Percentiles rank a stretch among this genome's conserved stretches.
These are phyloP conservation scores for Lindbergichthys nudifrons DNA, from an alignment of 2,797 vertebrate genomes.

Conservation along the genomic window DNA sequence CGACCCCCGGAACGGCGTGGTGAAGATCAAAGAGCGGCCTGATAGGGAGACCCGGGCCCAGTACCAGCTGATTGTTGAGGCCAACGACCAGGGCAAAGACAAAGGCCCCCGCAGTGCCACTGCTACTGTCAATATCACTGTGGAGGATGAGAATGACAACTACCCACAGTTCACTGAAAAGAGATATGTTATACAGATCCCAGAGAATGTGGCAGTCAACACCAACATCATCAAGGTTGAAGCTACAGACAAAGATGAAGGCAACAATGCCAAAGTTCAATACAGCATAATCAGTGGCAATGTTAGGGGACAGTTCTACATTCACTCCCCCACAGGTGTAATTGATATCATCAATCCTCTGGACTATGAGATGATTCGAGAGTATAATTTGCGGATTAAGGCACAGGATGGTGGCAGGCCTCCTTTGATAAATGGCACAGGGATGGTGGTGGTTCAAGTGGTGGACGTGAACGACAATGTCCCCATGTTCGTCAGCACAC, in stretches of 20 bases:
- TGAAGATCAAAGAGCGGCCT: constrained; percentile 88
- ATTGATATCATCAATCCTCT: constrained; percentile 95
- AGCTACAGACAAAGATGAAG: constrained; percentile 92
- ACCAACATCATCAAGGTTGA: constrained; percentile 92
- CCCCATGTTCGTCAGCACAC: constrained; percentile 98
- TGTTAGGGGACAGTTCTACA: constrained; percentile 95
- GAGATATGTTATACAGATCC: constrained; percentile 91
- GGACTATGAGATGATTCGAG: constrained; percentile 93
- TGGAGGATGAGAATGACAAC: constrained; percentile 98
- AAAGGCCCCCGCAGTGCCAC: constrained; percentile 92
- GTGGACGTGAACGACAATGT: constrained; percentile 96
- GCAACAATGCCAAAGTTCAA: constrained; percentile 93
- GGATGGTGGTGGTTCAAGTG: constrained; percentile 94
- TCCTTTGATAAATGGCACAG: constrained; percentile 93
- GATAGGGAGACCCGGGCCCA: constrained; percentile 90
- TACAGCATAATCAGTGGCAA: constrained; percentile 98
- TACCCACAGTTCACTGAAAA: constrained; percentile 96
- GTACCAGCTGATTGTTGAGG: constrained; percentile 94
- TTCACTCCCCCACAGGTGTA: constrained; percentile 92
- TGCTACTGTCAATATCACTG: constrained; percentile 90
- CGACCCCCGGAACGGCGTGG: constrained; percentile 90
- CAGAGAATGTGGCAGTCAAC: constrained; percentile 91
- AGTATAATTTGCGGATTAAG: constrained; percentile 94
- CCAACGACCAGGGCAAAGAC: constrained; percentile 95
- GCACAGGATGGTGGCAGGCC: constrained; percentile 97